A percentile compares a stretch with the other conserved stretches of the same genome.
Conservation (phyloP, 2,113 vertebrate genomes). For the Zapus hudsonius region DNA sequence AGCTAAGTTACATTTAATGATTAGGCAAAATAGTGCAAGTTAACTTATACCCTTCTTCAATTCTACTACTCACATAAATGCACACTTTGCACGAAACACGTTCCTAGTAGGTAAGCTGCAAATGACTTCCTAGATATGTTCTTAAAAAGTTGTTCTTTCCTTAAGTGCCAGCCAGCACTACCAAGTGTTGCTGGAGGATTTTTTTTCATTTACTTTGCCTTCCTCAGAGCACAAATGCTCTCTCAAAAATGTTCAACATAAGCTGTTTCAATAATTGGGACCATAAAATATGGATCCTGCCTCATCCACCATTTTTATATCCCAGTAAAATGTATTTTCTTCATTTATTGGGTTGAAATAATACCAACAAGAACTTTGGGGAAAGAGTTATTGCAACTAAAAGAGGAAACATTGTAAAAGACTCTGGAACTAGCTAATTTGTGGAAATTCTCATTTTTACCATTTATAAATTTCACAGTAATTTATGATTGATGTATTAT, state of each 20-base stretch:
- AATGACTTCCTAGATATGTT: background rate
- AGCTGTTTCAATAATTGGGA: background rate
- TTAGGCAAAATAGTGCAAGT: constrained; percentile 36
- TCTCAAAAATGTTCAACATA: constrained; percentile 17
- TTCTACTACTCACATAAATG: constrained; percentile 52
- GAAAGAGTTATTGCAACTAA: background rate
- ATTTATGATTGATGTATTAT: background rate
- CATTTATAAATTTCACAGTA: background rate
- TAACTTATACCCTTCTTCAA: constrained; percentile 42
- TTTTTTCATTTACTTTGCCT: background rate
- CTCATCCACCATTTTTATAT: background rate
- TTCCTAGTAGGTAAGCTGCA: constrained; percentile 21
- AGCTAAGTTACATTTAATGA: constrained; percentile 64
- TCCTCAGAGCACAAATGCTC: background rate
- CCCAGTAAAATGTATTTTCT: background rate
- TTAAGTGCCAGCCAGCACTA: background rate
- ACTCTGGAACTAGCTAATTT: background rate
- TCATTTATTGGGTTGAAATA: background rate
- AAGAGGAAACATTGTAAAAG: background rate
- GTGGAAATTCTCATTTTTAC: background rate
- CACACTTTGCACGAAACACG: constrained; percentile 29
- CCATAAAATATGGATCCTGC: background rate
- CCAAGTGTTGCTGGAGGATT: background rate
- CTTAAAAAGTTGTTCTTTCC: background rate
- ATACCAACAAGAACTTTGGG: background rate